Evolutionary conservation across 2,113 vertebrate species (phyloP), one percentile per base, ranked within the genome.

Genomic region (Psephotus haematonotus): DNA sequence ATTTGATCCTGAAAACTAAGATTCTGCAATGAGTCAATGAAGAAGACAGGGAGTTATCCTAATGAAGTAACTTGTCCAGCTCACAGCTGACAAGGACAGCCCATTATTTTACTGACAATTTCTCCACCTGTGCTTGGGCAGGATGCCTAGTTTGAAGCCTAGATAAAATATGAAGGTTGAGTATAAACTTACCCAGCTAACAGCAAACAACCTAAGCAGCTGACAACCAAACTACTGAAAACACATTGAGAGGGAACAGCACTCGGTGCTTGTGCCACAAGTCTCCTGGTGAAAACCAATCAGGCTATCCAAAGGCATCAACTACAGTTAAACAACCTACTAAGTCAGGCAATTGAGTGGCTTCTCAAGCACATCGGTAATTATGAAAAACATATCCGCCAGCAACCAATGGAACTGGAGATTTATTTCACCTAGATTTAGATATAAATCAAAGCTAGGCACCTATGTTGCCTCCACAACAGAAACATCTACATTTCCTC

Each of bases 331-430:
- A 72, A 52, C 24, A 76, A 22, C 22, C 39, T 33, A 43, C 55
- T 57, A 47, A 17, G 33, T 0, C 19, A 27, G 25, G 37, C 49
- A 69, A 62, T 2, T 0, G 1, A 68, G 24, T 6, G 37, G 41
- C 39, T 94, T 87, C 74, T 82, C 67, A 76, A 65, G 57, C 28
- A 13, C 59, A 69, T 13, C 2, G 52, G 10, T 35, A 35, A 59
- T 23, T n/a, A 10, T 17, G 33, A 50, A 11, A 13, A 86, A 60
- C 35, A 25, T 59, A 47, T 15, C 35, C 12, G 28, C 19, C 67
- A 93, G 79, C 44, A 80, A 31, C 10, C 53, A 44, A 35, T 0
- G 55, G 27, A 71, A 65, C 10, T 31, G 28, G 27, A 80, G 52
- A 81, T 41, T 68, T 37, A 11, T 86, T 85, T 85, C 70, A 60